Base-by-base conservation (phyloP, 1,140 invertebrate genomes). In the Ectropis grisescens region DNA sequence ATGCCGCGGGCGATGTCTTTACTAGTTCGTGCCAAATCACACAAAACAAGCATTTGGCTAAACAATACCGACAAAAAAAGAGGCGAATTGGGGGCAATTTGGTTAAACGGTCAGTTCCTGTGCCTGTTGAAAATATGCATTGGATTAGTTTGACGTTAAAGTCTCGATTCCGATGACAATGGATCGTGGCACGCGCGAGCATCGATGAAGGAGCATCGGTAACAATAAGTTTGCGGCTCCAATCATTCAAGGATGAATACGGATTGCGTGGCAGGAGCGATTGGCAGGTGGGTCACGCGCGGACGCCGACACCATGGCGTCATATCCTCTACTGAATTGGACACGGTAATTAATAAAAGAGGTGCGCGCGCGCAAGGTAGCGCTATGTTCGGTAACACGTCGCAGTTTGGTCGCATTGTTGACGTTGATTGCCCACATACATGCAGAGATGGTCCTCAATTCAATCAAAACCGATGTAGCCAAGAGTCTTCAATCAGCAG, bases 341-440 rank as follows among this genome's bases (percentile, higher is more conserved):
- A 46, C 54, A 67, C 57, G 44, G 56, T 67, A 68, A 78, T 78
- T 75, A 79, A 79, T 80, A 80, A 80, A 76, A 75, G 64, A 62
- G 60, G 58, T 64, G 69, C 60, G 70, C 55, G 51, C 47, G 58
- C 58, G 43, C 67, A 55, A 58, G 51, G 41, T 55, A 58, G 49
- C 37, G 14, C 70, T 68, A 68, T 79, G 58, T 79, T 75, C 58
- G 72, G 72, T 52, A 55, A 56, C 65, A 49, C 48, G 37, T 44
- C 51, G 46, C 36, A 12, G 30, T 58, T 57, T 66, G 56, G 59
- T 57, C 52, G 56, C 58, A 72, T 61, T 64, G 56, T 55, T 58
- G 59, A 68, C 48, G 49, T 46, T 51, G 24, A n/a, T n/a, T 9
- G 9, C 4, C 4, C 9, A 22, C 9, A n/a, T 22, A 9, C 9